These are phyloP conservation scores for Glaucomys volans DNA, from an alignment of 2,113 vertebrate genomes.

Conservation along the genomic window DNA sequence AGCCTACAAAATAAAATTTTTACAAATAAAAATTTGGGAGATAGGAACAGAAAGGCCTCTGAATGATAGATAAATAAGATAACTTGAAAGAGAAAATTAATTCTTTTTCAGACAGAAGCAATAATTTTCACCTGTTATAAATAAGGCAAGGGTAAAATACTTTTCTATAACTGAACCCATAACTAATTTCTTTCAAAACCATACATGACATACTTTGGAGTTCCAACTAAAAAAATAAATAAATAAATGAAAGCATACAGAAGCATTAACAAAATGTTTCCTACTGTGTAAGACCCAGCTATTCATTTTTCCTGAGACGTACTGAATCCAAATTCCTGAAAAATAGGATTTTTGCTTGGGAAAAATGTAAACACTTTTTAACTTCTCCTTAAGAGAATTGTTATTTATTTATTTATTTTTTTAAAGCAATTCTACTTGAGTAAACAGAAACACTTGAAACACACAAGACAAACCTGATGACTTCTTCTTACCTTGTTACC, in stretches of 20 bases:
- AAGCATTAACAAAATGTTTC: constrained; percentile 34
- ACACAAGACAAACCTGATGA: constrained; percentile 43
- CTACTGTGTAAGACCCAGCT: constrained; percentile 54
- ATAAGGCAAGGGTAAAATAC: neutral
- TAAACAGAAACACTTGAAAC: constrained; percentile 50
- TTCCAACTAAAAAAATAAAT: neutral
- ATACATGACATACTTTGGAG: neutral
- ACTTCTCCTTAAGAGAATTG: constrained; percentile 38
- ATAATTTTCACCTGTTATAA: constrained; percentile 29
- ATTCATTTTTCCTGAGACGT: constrained; percentile 60
- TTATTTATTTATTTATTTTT: too few species aligned
- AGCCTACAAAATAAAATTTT: neutral
- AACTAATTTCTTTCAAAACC: constrained; percentile 72
- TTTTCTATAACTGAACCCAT: constrained; percentile 42
- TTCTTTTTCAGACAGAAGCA: constrained; percentile 12
- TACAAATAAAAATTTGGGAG: neutral
- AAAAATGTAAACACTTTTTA: constrained; percentile 40
- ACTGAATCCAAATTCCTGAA: constrained; percentile 61
- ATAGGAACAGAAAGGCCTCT: neutral
- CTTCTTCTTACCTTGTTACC: constrained; percentile 89
- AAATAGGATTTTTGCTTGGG: constrained; percentile 43
- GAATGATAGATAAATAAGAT: neutral
- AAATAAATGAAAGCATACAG: neutral
- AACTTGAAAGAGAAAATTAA: constrained; percentile 40
- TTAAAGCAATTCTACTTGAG: neutral